Evolutionary conservation across 2,113 vertebrate genomes (phyloP), one percentile per base, ranked within the genome.

Genomic region (Melanotaenia duboulayi): DNA sequence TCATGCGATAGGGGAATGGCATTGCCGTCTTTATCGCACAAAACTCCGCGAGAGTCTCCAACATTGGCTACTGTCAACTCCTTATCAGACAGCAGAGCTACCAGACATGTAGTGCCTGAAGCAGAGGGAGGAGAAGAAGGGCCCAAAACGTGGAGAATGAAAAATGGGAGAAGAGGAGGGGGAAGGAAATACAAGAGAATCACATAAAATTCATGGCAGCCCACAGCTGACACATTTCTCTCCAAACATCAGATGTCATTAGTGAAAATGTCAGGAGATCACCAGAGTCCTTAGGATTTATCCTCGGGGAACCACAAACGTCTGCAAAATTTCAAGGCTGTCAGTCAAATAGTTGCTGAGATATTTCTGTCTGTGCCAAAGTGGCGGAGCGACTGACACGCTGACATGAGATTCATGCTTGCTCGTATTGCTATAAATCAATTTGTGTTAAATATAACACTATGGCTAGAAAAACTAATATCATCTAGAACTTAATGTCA

Each of bases 31-130:
- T 98, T 98, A 92, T 99, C 98, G 2, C 98, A 99, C 13, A 99
- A 87, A 8, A 99, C 97, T 0, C 97, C 98, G 0, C 98, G 94
- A 0, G 97, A 99, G 77, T 99, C 98, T 0, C 98, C 98, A 0
- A 99, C 98, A 0, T 99, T 99, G 85, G 97, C 97, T 86, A 99
- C 97, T 0, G 95, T 98, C 54, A 99, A 91, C 70, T 98, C 96
- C 81, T 98, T 98, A 63, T 99, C 97, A 0, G 97, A 98, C 16
- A 99, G 76, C 22, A 99, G 92, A 0, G 97, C 98, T 58, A 99
- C 95, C 92, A 99, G 87, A 87, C 98, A 99, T 0, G 98, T 99
- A 0, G 97, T 99, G 35, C 98, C 98, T 99, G 93, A 57, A 74
- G 69, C 49, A 75, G 70, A 14, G 7, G 39, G 66, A 25, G 39